Evolutionary conservation across 2,888 invertebrate genomes (phyloP), one percentile per base, ranked within the genome.

Genomic region (Nasonovia ribisnigri): DNA sequence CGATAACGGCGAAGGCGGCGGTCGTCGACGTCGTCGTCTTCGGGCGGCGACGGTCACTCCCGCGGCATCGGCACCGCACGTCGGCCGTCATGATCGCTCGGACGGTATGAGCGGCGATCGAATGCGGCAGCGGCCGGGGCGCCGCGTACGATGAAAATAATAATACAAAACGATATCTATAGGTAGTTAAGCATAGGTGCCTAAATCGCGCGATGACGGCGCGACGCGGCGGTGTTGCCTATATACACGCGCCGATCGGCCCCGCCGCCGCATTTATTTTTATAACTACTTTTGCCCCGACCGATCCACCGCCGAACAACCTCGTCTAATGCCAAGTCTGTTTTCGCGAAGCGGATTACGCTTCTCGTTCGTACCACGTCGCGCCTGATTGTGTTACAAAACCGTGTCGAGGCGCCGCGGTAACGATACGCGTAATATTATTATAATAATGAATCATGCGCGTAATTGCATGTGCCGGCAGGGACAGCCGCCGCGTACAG

Each of bases 291-390:
- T 48, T 90, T 42, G 48, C 48, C 77, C 77, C n/a, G 36, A 90
- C 90, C 3, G 46, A 46, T 13, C 84, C 26, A 11, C 57, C 10
- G 42, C 51, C 4, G 36, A 42, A 43, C n/a, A 67, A 87, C 92
- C 92, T 92, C 87, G 92, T 92, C 26, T 48, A 26, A 29, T 92
- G 92, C 92, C 92, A 92, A 92, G 36, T 36, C 16, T 20, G 77
- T 77, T 77, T 36, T 20, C 77, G 77, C 77, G 36, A 77, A 67
- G 36, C 67, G 16, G 16, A 77, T 77, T 77, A 36, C 77, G 77
- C 20, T 77, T 16, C 77, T 8, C 77, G 67, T 67, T n/a, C n/a
- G 36, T 36, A 36, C 8, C n/a, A n/a, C 77, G 36, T 36, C 77
- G 77, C 3, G 8, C 77, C 77, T 20, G 36, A 36, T 36, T 36